A percentile compares a stretch with the other conserved stretches of the same genome.
phyloP scores from a whole-genome alignment of 1,140 invertebrate genomes.

The Caerostris darwini region DNA sequence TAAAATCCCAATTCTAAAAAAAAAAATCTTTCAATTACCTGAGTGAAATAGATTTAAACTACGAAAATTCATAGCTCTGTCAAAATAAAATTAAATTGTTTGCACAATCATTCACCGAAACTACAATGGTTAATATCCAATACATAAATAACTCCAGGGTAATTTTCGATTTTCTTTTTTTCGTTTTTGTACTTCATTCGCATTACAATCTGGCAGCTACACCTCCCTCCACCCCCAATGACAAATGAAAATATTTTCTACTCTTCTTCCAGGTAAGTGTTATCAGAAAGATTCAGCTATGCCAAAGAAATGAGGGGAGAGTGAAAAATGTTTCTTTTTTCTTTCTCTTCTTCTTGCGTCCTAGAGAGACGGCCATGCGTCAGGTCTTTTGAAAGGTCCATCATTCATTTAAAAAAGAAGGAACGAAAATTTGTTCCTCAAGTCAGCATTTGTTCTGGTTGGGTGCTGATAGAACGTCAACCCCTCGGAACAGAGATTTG shows the following conservation, averaged over 20 bases:
- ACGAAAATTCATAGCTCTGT: too few relatives aligned
- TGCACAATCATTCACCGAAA: too few relatives aligned
- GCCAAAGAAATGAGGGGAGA: constrained; percentile 11
- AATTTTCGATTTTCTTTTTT: background rate
- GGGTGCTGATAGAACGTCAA: background rate
- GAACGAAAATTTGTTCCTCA: background rate
- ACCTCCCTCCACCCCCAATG: background rate
- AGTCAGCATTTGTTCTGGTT: background rate
- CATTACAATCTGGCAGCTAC: background rate
- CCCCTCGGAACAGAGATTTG: background rate
- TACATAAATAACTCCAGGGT: too few relatives aligned
- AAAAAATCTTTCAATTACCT: too few relatives aligned
- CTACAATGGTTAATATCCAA: too few relatives aligned
- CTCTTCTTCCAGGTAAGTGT: constrained; percentile 20
- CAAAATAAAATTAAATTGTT: too few relatives aligned
- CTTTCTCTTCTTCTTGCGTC: background rate
- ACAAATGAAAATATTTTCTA: constrained; percentile 31
- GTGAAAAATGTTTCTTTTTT: background rate
- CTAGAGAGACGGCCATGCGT: background rate
- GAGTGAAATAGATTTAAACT: too few relatives aligned
- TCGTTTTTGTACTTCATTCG: background rate
- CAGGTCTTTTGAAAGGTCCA: constrained; percentile 4
- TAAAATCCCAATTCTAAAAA: too few relatives aligned
- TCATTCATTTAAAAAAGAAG: background rate
- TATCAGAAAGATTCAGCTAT: constrained; percentile 15